A percentile compares a stretch with the other conserved stretches of the same genome.
Evolutionary conservation across 2,113 vertebrate species (phyloP).

Genomic region (Sigmodon hispidus): DNA sequence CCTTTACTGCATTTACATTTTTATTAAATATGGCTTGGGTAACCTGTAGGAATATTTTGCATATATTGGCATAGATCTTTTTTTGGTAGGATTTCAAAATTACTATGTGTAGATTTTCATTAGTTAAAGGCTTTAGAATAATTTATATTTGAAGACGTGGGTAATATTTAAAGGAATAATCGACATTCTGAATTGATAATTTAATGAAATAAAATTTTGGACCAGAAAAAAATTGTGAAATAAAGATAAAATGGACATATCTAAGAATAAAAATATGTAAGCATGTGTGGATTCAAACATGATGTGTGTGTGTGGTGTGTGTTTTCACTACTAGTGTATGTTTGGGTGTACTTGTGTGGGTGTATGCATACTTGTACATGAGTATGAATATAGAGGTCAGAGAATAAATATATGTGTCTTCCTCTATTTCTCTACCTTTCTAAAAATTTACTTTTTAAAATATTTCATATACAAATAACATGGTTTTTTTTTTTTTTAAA

Average conservation of each 20-base stretch:
- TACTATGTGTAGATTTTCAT: slow-evolving; percentile 69
- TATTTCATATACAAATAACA: not conserved
- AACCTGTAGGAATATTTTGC: slow-evolving; percentile 70
- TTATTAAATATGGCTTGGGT: slow-evolving; percentile 71
- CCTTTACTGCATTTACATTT: slow-evolving; percentile 72
- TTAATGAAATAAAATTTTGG: slow-evolving; percentile 48
- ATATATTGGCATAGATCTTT: slow-evolving; percentile 66
- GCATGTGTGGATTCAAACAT: not conserved
- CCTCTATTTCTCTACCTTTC: not conserved
- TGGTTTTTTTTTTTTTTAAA: not conserved
- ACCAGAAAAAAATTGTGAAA: slow-evolving; percentile 58
- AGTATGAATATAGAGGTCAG: not conserved
- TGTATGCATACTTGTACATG: no score
- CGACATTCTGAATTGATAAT: slow-evolving; percentile 60
- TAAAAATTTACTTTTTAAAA: not conserved
- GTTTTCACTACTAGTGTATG: not conserved
- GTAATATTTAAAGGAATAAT: slow-evolving; percentile 65
- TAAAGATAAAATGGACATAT: slow-evolving; percentile 31
- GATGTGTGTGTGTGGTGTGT: not conserved
- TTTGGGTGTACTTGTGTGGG: not conserved
- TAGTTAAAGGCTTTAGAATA: slow-evolving; percentile 55
- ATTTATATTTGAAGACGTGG: slow-evolving; percentile 64
- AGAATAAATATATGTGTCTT: not conserved
- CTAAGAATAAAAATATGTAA: slow-evolving; percentile 33
- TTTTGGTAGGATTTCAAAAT: slow-evolving; percentile 76